Evolutionary conservation across 30 jellyfish, hydroid and myxozoan genomes (phyloP), one percentile per base, ranked within the genome.

Genomic region (Catostylus mosaicus): DNA sequence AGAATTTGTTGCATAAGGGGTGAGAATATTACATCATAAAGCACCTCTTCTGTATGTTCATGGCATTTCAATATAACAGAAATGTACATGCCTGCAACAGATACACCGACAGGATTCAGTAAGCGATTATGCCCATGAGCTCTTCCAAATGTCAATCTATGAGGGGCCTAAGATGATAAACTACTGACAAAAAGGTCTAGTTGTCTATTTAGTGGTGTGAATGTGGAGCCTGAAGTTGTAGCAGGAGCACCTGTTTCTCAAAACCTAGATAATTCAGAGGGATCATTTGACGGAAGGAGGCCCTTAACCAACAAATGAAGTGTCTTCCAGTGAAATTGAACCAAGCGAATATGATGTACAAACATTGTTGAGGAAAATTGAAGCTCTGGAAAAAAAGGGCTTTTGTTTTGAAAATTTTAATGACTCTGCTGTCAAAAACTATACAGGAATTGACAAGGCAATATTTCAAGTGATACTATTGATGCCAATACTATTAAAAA

Each of bases 121-220:
- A 66, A 36, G 19, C 78, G 51, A 12, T 36, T 66, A 36, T 20
- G 78, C 24, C 51, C 19, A 66, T 18, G 78, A 66, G 78, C 78
- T 8, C 19, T 36, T 30, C 78, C 78, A 66, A 66, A 0, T 0
- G 64, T 3, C 78, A 66, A 66, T 3, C 78, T 66, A 12, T 64
- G 5, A 30, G 78, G 78, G 78, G 57, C 78, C 3, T 22, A 18
- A 30, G 75, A 71, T 0, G 83, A 67, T 67, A 68, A 71, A 30
- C 37, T 11, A 1, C 18, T 71, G 71, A 18, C 18, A 0, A 71
- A 71, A 34, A 26, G 83, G 54, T 33, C 77, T 6, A 16, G 19
- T 0, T 1, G 77, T 57, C 30, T 57, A 0, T 16, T 0, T 30
- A 57, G 71, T 0, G 30, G 30, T 57, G 30, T 57, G 71, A 1